A percentile compares a stretch with the other conserved stretches of the same genome.
Conservation (phyloP, 1,140 invertebrate species). For the Forficula auricularia region DNA sequence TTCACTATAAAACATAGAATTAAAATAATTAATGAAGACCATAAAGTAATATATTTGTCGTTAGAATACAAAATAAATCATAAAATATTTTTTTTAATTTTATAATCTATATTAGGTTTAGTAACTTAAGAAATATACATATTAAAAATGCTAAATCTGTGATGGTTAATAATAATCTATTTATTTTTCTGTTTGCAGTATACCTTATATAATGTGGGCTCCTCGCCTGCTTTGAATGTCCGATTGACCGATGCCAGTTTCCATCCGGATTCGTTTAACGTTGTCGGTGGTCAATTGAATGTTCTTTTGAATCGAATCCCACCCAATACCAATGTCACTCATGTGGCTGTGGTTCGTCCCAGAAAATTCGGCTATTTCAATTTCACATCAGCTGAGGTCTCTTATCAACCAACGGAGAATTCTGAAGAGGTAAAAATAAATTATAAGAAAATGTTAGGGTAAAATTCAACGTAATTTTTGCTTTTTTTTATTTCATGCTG, state of each 20-base stretch:
- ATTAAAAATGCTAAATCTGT: no score
- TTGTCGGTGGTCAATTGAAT: constrained; percentile 66
- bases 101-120: no score
- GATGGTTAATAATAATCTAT: no score
- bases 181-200: constrained; percentile 32
- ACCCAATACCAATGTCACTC: constrained; percentile 80
- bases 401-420: constrained; percentile 69
- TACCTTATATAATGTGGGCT: constrained; percentile 68
- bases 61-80: no score
- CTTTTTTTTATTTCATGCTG: no score
- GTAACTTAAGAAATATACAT: no score
- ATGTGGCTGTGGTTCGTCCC: constrained; percentile 81
- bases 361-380: constrained; percentile 88
- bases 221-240: constrained; percentile 73
- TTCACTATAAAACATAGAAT: no score
- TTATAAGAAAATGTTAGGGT: constrained; percentile 2
- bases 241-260: constrained; percentile 78
- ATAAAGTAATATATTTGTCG: no score
- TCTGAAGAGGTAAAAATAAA: constrained; percentile 39
- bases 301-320: constrained; percentile 76
- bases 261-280: constrained; percentile 69
- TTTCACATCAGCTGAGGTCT: constrained; percentile 86
- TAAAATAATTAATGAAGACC: no score
- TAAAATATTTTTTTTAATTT: no score
- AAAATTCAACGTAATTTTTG: no score